Base-by-base conservation (phyloP, 2,797 vertebrate species). In the Hapalemur alaotrensis region DNA sequence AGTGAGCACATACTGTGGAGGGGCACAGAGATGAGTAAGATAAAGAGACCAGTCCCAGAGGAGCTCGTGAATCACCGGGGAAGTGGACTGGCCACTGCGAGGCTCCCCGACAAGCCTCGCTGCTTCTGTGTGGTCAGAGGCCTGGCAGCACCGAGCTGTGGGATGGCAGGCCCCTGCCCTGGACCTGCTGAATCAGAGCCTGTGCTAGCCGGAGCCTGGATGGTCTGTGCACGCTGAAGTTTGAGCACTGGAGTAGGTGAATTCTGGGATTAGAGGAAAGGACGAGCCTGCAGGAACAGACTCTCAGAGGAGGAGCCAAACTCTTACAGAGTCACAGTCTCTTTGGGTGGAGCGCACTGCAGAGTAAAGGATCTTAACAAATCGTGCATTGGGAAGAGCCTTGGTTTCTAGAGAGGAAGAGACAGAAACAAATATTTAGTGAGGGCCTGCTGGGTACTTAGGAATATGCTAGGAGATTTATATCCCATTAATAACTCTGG, bases 11-110 rank as follows among this genome's bases (percentile, higher is more conserved):
- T 73, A 76, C 54, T 5, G 0, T 41, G 81, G 82, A 63, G 46
- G 90, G 78, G 75, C 25, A 0, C 75, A 83, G 78, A 76, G 70
- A 92, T 90, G 85, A 88, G 61, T 59, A 85, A 93, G 85, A 75
- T 59, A 63, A 67, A 50, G 46, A 96, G 80, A 80, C 18, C 12
- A 22, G 73, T 72, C 48, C 73, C 8, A 0, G 38, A 50, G 76
- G 43, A 82, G 54, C 72, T 65, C 13, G 0, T 80, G 90, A 89
- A 54, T 95, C 85, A 79, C 52, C 25, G 4, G 48, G 78, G 75
- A 67, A 79, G 78, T 35, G 30, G 83, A 70, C 28, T 0, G 0
- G 87, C 43, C 30, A 1, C 69, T 1, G 14, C 0, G 0, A n/a
- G 81, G 30, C 72, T 73, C 54, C 54, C 35, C 1, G 38, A 1